phyloP scores from a whole-genome alignment of 2,797 vertebrate species.

The Phrynocephalus forsythii region DNA sequence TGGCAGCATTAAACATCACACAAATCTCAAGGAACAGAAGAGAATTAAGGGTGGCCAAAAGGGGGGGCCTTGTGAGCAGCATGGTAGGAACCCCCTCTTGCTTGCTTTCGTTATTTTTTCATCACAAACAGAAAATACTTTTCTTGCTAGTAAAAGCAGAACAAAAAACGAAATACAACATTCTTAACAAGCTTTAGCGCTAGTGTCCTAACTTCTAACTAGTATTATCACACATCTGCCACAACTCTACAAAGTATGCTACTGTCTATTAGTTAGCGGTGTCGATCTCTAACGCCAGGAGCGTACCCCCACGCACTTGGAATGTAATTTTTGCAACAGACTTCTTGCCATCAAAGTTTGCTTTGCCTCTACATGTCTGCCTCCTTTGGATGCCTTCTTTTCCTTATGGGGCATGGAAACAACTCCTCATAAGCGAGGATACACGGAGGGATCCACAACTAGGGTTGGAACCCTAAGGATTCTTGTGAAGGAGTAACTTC shows the following conservation, averaged over 20 bases:
- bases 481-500: background rate
- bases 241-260: background rate
- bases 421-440: background rate
- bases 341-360: conserved; percentile 8
- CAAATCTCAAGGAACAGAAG: background rate
- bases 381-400: conserved; percentile 16
- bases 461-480: background rate
- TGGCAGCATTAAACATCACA: background rate
- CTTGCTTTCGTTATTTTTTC: background rate
- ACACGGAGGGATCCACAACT: background rate
- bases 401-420: background rate
- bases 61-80: background rate
- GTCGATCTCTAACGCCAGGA: background rate
- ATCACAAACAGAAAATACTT: background rate
- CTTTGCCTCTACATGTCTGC: background rate
- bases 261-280: background rate
- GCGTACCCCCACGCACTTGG: background rate
- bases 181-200: background rate
- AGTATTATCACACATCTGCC: background rate
- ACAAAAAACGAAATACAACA: background rate
- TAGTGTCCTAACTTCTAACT: background rate
- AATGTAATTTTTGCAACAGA: conserved; percentile 5
- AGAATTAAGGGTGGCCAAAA: background rate
- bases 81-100: background rate
- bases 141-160: background rate